Conservation (phyloP, 2,113 vertebrate genomes). For the Notiomystis cincta region DNA sequence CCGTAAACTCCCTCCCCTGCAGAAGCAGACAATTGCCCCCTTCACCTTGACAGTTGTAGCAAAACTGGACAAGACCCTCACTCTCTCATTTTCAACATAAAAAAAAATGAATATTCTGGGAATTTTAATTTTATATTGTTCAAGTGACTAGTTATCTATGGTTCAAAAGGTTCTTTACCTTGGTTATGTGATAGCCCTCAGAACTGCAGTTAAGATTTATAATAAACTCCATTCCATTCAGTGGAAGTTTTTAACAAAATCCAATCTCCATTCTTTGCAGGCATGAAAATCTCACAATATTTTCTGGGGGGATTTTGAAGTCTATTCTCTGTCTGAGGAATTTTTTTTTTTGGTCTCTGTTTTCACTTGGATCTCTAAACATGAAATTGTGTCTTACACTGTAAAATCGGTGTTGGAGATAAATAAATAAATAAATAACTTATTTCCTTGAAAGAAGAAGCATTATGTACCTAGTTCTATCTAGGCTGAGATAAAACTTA, state of each 20-base stretch:
- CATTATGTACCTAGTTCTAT: background rate
- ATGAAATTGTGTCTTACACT: background rate
- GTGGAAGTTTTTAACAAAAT: background rate
- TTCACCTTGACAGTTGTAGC: no score
- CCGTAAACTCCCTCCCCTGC: background rate
- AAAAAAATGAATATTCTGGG: background rate
- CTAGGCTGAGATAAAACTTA: background rate
- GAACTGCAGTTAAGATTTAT: background rate
- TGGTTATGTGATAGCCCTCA: background rate
- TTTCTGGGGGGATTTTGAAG: background rate
- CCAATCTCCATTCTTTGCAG: background rate
- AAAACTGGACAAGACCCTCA: no score
- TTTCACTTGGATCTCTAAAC: background rate
- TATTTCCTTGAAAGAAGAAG: background rate
- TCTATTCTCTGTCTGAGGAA: background rate
- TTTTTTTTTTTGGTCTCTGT: background rate
- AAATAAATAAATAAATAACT: background rate
- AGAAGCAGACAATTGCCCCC: background rate
- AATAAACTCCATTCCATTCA: background rate
- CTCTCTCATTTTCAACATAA: background rate
- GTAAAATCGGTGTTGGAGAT: background rate
- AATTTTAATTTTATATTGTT: background rate
- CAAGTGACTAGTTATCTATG: background rate
- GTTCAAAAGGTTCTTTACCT: background rate
- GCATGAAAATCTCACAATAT: background rate